Evolutionary conservation across 2,888 invertebrate genomes (phyloP).

Genomic region (Eudasyphora cyanicolor): DNA sequence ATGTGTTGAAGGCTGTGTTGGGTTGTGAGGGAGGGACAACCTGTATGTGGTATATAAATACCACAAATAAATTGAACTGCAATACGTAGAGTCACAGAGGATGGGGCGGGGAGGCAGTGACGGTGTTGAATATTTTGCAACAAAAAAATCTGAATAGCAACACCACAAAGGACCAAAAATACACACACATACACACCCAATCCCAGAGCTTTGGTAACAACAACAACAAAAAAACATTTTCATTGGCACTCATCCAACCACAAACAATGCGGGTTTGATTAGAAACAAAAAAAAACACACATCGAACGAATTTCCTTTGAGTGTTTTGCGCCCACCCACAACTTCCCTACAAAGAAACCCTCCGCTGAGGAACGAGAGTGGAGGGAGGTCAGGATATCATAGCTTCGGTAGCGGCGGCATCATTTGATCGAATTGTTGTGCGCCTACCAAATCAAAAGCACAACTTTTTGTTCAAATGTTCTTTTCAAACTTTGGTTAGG

Average conservation of each 20-base stretch:
- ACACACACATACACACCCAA: slow-evolving; percentile 13
- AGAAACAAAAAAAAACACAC: slow-evolving; percentile 41
- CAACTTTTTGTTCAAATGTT: slow-evolving; percentile 21
- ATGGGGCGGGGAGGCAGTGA: background rate
- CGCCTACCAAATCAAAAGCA: slow-evolving; percentile 26
- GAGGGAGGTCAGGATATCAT: too few relatives aligned
- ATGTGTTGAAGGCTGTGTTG: background rate
- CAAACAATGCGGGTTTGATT: slow-evolving; percentile 47
- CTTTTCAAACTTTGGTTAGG: slow-evolving; percentile 11
- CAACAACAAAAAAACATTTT: slow-evolving; percentile 14
- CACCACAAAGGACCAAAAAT: slow-evolving; percentile 7
- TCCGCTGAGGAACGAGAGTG: too few relatives aligned
- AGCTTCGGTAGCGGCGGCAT: too few relatives aligned
- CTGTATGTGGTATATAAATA: background rate
- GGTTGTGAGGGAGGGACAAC: background rate
- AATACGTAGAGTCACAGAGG: background rate
- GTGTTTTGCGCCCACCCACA: background rate
- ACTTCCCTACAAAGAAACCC: too few relatives aligned
- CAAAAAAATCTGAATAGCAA: background rate
- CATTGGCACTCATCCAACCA: slow-evolving; percentile 58
- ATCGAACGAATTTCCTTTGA: slow-evolving; percentile 37
- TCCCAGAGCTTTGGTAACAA: background rate
- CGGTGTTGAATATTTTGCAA: background rate
- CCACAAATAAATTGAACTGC: background rate
- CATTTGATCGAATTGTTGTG: background rate